Percentiles rank a stretch among this genome's conserved stretches.
phyloP scores from a whole-genome alignment of 37 sponge, comb jelly and placozoan species.

The Chondrilla cf. caribensis region DNA sequence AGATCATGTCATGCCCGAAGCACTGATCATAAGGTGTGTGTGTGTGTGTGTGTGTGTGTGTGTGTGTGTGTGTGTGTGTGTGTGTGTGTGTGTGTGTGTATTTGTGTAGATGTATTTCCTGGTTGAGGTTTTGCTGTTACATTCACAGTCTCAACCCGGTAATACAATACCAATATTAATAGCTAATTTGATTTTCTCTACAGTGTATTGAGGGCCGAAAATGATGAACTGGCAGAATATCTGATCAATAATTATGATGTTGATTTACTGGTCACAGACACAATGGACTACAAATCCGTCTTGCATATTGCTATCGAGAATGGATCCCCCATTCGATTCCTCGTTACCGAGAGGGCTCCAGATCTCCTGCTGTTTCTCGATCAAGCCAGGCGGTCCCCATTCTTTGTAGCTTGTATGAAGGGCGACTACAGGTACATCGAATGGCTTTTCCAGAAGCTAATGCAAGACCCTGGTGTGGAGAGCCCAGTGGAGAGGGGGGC shows the following conservation, averaged over 20 bases:
- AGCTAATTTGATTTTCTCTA: background rate
- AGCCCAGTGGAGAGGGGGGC: background rate
- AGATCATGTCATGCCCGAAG: background rate
- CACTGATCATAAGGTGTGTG: conserved; percentile 2
- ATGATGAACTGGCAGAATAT: conserved; percentile 22
- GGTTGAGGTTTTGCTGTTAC: background rate
- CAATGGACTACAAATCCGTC: conserved; percentile 22
- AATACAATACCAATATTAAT: background rate
- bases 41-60: conserved; percentile 16
- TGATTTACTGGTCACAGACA: conserved; percentile 31
- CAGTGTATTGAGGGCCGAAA: conserved; percentile 55
- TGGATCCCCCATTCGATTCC: conserved; percentile 43
- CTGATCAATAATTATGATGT: conserved; percentile 36
- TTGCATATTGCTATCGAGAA: conserved; percentile 63
- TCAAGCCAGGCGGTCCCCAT: conserved; percentile 25
- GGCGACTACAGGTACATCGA: conserved; percentile 56
- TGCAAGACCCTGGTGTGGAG: background rate
- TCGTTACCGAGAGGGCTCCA: conserved; percentile 39
- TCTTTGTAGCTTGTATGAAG: conserved; percentile 50
- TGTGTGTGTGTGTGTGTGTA: conserved; percentile 17
- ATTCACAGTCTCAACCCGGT: too few relatives aligned
- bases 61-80: conserved; percentile 22
- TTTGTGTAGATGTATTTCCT: background rate
- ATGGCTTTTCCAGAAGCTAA: conserved; percentile 56
- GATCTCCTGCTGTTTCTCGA: conserved; percentile 40